These are phyloP conservation scores for Timema cristinae DNA, from an alignment of 2,888 invertebrate genomes.

Conservation along the genomic window DNA sequence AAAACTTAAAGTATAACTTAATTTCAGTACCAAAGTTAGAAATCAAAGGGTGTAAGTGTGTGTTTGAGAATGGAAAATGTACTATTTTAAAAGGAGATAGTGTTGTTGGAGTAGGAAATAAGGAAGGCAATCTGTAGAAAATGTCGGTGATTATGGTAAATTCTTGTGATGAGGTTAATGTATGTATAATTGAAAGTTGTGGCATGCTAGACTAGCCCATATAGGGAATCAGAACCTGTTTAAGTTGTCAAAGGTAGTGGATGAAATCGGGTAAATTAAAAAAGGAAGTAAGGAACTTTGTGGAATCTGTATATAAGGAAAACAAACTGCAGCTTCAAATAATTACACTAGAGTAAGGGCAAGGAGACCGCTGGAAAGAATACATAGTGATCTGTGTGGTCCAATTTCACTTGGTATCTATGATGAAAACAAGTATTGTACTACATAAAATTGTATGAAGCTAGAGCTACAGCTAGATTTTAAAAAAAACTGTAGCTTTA, in stretches of 20 bases:
- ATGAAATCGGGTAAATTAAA: not conserved
- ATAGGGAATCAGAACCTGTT: conserved; percentile 5
- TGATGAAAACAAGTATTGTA: conserved; percentile 3
- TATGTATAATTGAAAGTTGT: not conserved
- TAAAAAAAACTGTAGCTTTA: not conserved
- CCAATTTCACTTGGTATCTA: not conserved
- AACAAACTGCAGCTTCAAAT: too few relatives aligned
- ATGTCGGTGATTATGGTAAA: not conserved
- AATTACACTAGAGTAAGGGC: not conserved
- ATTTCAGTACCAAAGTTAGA: not conserved
- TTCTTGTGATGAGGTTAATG: not conserved
- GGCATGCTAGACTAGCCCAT: conserved; percentile 6
- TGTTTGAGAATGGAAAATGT: not conserved
- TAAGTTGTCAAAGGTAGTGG: conserved; percentile 4
- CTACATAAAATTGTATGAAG: conserved; percentile 10
- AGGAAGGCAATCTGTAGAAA: not conserved
- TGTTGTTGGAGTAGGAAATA: not conserved
- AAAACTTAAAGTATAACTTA: conserved; percentile 1
- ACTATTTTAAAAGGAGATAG: not conserved
- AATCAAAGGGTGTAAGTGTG: not conserved
- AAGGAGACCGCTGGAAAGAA: not conserved
- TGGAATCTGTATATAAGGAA: too few relatives aligned
- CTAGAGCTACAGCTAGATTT: conserved; percentile 8
- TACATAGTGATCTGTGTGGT: conserved; percentile 8
- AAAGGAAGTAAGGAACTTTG: too few relatives aligned